Conservation (phyloP, 2,888 invertebrate genomes). For the Caenorhabditis wallacei region DNA sequence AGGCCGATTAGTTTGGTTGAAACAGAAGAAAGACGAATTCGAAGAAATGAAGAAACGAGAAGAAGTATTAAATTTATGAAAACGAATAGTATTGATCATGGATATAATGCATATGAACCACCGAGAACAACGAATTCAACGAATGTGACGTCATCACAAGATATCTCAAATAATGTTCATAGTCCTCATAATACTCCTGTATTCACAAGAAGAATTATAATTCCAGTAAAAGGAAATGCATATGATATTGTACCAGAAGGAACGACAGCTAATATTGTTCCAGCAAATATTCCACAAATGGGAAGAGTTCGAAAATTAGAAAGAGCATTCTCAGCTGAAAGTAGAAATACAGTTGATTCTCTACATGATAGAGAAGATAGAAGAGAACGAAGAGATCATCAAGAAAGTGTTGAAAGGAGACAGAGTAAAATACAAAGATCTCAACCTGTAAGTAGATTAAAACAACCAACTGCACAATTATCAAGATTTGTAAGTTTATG, state of each 20-base stretch:
- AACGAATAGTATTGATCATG: slow-evolving; percentile 65
- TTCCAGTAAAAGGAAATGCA: slow-evolving; percentile 51
- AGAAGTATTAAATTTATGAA: slow-evolving; percentile 67
- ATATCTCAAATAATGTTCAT: slow-evolving; percentile 49
- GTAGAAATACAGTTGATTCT: slow-evolving; percentile 61
- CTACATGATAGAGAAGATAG: slow-evolving; percentile 56
- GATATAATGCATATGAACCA: slow-evolving; percentile 48
- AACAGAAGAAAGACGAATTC: slow-evolving; percentile 57
- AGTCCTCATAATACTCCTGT: slow-evolving; percentile 62
- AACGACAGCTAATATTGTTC: slow-evolving; percentile 23
- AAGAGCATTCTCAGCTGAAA: slow-evolving; percentile 58
- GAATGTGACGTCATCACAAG: slow-evolving; percentile 46
- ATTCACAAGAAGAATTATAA: slow-evolving; percentile 44
- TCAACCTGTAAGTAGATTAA: slow-evolving; percentile 66
- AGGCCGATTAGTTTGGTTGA: slow-evolving; percentile 66
- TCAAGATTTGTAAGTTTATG: slow-evolving; percentile 43
- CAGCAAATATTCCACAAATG: slow-evolving; percentile 45
- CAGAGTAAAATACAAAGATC: slow-evolving; percentile 68
- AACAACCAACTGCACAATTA: slow-evolving; percentile 59
- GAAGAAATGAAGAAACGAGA: slow-evolving; percentile 56
- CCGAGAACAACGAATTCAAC: slow-evolving; percentile 11
- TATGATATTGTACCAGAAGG: slow-evolving; percentile 61
- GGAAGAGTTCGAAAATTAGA: slow-evolving; percentile 64
- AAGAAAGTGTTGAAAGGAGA: slow-evolving; percentile 40
- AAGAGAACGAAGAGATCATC: slow-evolving; percentile 42